Conservation (phyloP, 2,113 vertebrate genomes). For the Tenebrosternarchus preto region DNA sequence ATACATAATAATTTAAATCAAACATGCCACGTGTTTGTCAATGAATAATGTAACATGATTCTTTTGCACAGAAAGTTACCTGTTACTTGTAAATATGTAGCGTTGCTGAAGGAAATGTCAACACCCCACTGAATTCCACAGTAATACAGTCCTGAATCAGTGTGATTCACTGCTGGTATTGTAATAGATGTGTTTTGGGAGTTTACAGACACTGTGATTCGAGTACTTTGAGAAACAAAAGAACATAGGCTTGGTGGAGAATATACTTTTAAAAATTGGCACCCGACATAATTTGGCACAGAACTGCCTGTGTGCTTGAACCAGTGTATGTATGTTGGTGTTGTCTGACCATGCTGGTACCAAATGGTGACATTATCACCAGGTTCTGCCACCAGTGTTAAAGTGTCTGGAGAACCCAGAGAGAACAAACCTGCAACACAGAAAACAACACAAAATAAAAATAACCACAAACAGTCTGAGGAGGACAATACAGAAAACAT, state of each 20-base stretch:
- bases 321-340: too few relatives aligned
- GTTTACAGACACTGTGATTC: neutral
- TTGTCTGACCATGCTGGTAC: neutral
- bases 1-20: neutral
- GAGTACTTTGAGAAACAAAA: neutral
- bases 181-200: neutral
- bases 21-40: neutral
- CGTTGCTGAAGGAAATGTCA: neutral
- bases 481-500: neutral
- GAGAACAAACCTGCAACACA: neutral
- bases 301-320: neutral
- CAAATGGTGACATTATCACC: conserved; percentile 24
- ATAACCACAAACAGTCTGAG: too few relatives aligned
- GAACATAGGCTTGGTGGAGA: neutral
- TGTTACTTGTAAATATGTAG: neutral
- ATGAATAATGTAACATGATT: too few relatives aligned
- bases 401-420: neutral
- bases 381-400: conserved; percentile 4
- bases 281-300: neutral
- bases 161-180: neutral
- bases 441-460: neutral
- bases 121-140: neutral
- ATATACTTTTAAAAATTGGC: neutral
- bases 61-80: neutral
- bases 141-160: neutral